phyloP scores from a whole-genome alignment of 2,888 invertebrate species.

The Euzophera pinguis region DNA sequence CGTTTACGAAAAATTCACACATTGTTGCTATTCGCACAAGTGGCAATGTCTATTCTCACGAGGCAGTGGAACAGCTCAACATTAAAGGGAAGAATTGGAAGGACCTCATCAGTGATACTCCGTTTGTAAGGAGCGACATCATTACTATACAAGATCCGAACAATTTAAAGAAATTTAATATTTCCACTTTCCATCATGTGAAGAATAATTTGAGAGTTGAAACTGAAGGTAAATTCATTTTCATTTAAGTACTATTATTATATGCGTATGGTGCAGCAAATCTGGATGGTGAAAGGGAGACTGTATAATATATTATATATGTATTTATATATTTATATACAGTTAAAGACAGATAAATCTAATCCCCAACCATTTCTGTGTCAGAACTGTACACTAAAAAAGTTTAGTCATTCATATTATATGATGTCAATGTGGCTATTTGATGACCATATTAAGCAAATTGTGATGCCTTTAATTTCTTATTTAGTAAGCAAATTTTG shows the following conservation, averaged over 20 bases:
- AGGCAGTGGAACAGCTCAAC: slow-evolving; percentile 97
- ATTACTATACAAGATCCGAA: slow-evolving; percentile 95
- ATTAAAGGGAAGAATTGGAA: slow-evolving; percentile 96
- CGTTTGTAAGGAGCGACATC: slow-evolving; percentile 93
- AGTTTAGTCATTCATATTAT: too few relatives aligned
- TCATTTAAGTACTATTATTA: neutral
- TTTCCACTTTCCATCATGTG: slow-evolving; percentile 95
- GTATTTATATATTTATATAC: too few relatives aligned
- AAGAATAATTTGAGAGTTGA: slow-evolving; percentile 93
- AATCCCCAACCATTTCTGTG: too few relatives aligned
- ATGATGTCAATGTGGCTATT: too few relatives aligned
- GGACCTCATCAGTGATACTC: slow-evolving; percentile 93
- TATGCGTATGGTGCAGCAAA: too few relatives aligned
- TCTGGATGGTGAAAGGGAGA: too few relatives aligned
- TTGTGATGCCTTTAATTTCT: too few relatives aligned
- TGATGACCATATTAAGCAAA: too few relatives aligned
- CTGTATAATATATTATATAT: too few relatives aligned
- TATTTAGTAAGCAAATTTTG: too few relatives aligned
- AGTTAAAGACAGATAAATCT: too few relatives aligned
- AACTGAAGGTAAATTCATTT: slow-evolving; percentile 84
- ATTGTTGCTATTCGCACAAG: slow-evolving; percentile 94
- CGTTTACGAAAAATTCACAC: slow-evolving; percentile 95
- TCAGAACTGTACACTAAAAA: too few relatives aligned
- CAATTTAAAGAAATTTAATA: slow-evolving; percentile 95
- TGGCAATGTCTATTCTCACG: slow-evolving; percentile 97